These are phyloP conservation scores for Rhodeus uyekii DNA, from an alignment of 2,797 vertebrate species.

Conservation along the genomic window DNA sequence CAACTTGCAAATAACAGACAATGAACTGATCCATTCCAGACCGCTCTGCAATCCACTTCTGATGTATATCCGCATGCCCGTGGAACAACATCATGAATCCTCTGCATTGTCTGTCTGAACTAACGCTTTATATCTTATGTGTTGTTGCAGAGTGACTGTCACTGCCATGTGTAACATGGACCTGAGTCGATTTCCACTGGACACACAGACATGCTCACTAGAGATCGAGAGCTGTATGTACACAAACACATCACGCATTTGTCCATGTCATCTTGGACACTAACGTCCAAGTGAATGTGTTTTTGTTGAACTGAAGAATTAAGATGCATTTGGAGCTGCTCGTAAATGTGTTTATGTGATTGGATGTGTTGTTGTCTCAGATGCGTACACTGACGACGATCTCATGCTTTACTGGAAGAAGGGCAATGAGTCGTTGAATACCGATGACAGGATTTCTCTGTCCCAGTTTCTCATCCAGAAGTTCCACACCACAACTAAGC, in stretches of 20 bases:
- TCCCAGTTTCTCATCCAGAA: conserved; percentile 99
- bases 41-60: not conserved
- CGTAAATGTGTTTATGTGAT: not conserved
- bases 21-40: not conserved
- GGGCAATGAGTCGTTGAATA: conserved; percentile 94
- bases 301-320: not conserved
- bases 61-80: not conserved
- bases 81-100: not conserved
- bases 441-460: conserved; percentile 93
- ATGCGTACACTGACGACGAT: conserved; percentile 97
- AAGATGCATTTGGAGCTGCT: not conserved
- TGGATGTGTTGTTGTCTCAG: conserved; percentile 65
- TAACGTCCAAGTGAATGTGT: not conserved
- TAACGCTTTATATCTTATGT: not conserved
- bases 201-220: conserved; percentile 94
- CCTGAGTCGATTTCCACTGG: conserved; percentile 94
- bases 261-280: conserved; percentile 5
- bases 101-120: not conserved
- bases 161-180: conserved; percentile 99
- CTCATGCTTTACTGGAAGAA: conserved; percentile 99
- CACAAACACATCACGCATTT: not conserved
- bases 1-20: not conserved
- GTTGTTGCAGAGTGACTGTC: conserved; percentile 86
- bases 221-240: conserved; percentile 99
- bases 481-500: conserved; percentile 94